Base-by-base conservation (phyloP, 2,888 invertebrate genomes). In the Melinaea menophilus region DNA sequence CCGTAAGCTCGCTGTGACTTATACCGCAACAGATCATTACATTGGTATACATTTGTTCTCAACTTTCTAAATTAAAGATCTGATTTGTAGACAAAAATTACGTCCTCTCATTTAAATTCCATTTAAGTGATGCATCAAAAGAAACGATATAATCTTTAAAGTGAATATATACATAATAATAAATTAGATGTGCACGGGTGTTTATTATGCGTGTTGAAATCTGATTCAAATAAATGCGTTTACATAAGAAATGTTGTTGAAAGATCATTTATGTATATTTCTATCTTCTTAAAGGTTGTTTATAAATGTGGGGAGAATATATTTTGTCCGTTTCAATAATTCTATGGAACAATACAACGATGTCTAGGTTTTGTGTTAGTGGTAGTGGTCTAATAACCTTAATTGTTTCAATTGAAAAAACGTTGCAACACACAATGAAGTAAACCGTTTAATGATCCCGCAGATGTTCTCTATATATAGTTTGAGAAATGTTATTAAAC, bases 331-430 rank as follows among this genome's bases (percentile, higher is more conserved):
- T 31, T 51, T 3, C 9, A 31, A 51, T 22, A 31, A 31, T 31
- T 31, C 3, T 51, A 31, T 7, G 31, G 2, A 51, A 51, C 31
- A 51, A 31, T 7, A 51, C 9, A 41, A 41, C 41, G 3, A 41
- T 41, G 7, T 41, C 22, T 61, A 62, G 70, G 72, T 59, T 31
- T 71, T 63, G 55, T 63, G 66, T 67, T 71, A 68, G 51, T 62
- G 60, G 67, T 63, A 48, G 63, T 67, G 70, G 45, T 63, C 67
- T 63, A 81, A 72, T 88, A 84, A 86, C 90, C 90, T 82, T 81
- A 90, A 90, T 90, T 88, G 89, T 75, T 81, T 87, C 79, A 89
- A 90, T 90, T 90, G 89, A 84, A 84, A 86, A 86, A 89, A 73
- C 72, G 73, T 68, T 69, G 68, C 79, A 81, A 79, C 77, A 78